These are phyloP conservation scores for Epinotia ramella DNA, from an alignment of 2,888 invertebrate genomes.

Conservation along the genomic window DNA sequence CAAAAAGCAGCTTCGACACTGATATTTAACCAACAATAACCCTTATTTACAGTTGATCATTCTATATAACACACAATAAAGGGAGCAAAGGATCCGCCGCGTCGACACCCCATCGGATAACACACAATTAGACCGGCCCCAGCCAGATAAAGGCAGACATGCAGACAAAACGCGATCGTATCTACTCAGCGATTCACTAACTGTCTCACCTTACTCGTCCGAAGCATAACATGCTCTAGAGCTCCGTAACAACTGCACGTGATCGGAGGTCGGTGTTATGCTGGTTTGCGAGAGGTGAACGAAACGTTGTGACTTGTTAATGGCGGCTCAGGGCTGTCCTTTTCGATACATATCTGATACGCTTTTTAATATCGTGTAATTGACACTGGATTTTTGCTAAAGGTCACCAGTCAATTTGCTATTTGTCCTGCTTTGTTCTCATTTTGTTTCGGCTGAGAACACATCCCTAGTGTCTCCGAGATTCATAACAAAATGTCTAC, in stretches of 20 bases:
- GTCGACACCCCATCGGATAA: slow-evolving; percentile 58
- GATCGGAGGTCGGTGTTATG: background rate
- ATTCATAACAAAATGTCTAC: background rate
- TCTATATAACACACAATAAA: slow-evolving; percentile 33
- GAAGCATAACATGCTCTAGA: background rate
- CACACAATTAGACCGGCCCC: slow-evolving; percentile 80
- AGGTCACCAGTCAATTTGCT: slow-evolving; percentile 7
- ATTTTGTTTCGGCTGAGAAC: background rate
- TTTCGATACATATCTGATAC: slow-evolving; percentile 36
- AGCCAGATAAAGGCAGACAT: slow-evolving; percentile 62
- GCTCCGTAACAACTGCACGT: background rate
- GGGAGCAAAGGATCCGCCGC: slow-evolving; percentile 30
- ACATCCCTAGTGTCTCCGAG: background rate
- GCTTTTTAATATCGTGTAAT: slow-evolving; percentile 31
- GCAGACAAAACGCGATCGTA: slow-evolving; percentile 80
- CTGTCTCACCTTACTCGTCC: background rate
- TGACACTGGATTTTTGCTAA: slow-evolving; percentile 31
- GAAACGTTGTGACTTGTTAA: background rate
- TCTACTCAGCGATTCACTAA: slow-evolving; percentile 51
- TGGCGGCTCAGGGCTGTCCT: slow-evolving; percentile 52
- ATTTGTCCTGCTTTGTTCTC: background rate
- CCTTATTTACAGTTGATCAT: slow-evolving; percentile 30
- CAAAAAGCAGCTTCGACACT: background rate
- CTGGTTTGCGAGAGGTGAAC: background rate
- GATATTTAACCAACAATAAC: background rate